A percentile compares a stretch with the other conserved stretches of the same genome.
Evolutionary conservation across 2,888 invertebrate species (phyloP).

Genomic region (Neoscelio sp.): DNA sequence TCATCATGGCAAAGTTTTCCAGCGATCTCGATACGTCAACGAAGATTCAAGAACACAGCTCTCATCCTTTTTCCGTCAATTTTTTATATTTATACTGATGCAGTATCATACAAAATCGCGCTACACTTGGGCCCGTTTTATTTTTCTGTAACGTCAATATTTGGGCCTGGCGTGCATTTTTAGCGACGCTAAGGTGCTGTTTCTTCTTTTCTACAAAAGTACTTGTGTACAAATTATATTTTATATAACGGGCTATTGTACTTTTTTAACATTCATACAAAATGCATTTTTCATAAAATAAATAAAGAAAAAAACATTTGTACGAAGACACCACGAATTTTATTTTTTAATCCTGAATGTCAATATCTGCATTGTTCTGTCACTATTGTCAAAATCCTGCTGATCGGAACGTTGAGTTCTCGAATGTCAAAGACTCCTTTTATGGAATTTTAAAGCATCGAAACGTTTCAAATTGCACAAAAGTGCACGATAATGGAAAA

Average conservation of each 20-base stretch:
- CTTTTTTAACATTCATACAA: constrained; percentile 82
- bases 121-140: constrained; percentile 53
- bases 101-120: constrained; percentile 46
- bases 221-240: constrained; percentile 82
- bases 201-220: constrained; percentile 69
- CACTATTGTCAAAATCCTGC: background rate
- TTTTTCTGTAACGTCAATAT: constrained; percentile 70
- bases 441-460: too few relatives aligned
- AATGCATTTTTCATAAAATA: constrained; percentile 80
- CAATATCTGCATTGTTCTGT: background rate
- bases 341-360: constrained; percentile 1
- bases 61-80: constrained; percentile 26
- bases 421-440: too few relatives aligned
- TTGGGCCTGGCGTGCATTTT: constrained; percentile 74
- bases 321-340: constrained; percentile 70
- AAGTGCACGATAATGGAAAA: too few relatives aligned
- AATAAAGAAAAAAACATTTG: constrained; percentile 79
- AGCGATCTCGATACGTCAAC: background rate
- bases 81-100: constrained; percentile 54
- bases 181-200: constrained; percentile 52
- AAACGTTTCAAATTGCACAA: background rate
- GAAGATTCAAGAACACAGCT: constrained; percentile 18
- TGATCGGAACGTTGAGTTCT: background rate
- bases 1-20: constrained; percentile 39
- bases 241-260: constrained; percentile 83